Evolutionary conservation across 1,140 invertebrate species (phyloP).

Genomic region (Lamellibrachia luymesi): DNA sequence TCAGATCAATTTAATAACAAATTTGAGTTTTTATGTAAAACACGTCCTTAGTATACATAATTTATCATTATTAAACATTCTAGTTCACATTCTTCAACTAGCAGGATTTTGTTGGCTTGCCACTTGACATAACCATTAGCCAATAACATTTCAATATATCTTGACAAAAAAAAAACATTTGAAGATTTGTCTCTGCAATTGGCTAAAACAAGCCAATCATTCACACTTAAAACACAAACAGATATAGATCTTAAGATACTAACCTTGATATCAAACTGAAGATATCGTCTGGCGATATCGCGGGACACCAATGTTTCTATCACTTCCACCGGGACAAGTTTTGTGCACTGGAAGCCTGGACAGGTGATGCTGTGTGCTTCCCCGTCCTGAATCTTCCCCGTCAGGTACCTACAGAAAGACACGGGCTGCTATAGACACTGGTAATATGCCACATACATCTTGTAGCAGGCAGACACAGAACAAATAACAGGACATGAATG

Average conservation of each 20-base stretch:
- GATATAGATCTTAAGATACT: not conserved
- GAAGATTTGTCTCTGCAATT: not conserved
- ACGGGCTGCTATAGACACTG: not conserved
- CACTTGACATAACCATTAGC: too few relatives aligned
- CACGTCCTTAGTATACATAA: too few relatives aligned
- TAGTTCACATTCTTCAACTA: too few relatives aligned
- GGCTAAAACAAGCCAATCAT: not conserved
- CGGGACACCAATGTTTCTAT: slow-evolving; percentile 69
- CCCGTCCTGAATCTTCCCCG: slow-evolving; percentile 69
- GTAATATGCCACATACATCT: not conserved
- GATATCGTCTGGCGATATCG: slow-evolving; percentile 68
- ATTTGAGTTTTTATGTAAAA: too few relatives aligned
- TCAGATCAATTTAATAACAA: too few relatives aligned
- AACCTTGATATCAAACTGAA: slow-evolving; percentile 74
- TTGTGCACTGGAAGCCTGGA: slow-evolving; percentile 67
- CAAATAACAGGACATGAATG: not conserved
- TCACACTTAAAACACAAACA: slow-evolving; percentile 6
- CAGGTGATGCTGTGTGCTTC: slow-evolving; percentile 70
- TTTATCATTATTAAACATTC: too few relatives aligned
- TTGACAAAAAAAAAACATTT: too few relatives aligned
- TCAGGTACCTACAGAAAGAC: slow-evolving; percentile 61
- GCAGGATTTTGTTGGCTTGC: too few relatives aligned
- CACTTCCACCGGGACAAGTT: slow-evolving; percentile 68
- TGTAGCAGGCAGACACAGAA: not conserved
- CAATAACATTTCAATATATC: too few relatives aligned